These are phyloP conservation scores for Argynnis bischoffii DNA, from an alignment of 2,888 invertebrate species.

Conservation along the genomic window DNA sequence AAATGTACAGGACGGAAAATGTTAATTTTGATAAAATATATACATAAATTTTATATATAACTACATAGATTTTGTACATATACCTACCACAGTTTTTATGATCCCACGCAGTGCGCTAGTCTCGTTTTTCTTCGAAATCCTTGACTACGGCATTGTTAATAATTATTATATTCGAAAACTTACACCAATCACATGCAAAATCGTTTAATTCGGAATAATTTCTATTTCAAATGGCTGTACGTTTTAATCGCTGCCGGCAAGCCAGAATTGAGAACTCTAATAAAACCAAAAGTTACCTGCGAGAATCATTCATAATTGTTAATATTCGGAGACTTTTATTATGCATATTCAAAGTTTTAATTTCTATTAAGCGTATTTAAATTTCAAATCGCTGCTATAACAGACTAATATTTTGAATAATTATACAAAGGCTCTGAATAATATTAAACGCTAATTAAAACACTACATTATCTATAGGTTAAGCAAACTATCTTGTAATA, in stretches of 20 bases:
- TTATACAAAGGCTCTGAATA: background rate
- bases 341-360: conserved; percentile 28
- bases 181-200: background rate
- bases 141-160: no score
- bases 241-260: conserved; percentile 32
- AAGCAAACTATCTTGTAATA: no score
- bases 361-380: conserved; percentile 23
- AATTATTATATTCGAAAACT: background rate
- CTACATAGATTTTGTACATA: no score
- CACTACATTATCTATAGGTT: no score
- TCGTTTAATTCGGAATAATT: conserved; percentile 27
- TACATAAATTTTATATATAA: no score
- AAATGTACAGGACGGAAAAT: no score
- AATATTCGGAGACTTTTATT: conserved; percentile 20
- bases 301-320: conserved; percentile 18
- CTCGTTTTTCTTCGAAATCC: no score
- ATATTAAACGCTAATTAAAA: background rate
- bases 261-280: conserved; percentile 10
- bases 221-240: conserved; percentile 26
- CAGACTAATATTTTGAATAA: conserved; percentile 12
- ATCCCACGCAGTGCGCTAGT: no score
- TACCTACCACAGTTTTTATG: no score
- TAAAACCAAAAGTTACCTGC: conserved; percentile 21
- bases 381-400: conserved; percentile 22
- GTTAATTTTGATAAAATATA: no score